These are phyloP conservation scores for Plumapathes pennacea DNA, from an alignment of 92 coral and sea anemone species.

Conservation along the genomic window DNA sequence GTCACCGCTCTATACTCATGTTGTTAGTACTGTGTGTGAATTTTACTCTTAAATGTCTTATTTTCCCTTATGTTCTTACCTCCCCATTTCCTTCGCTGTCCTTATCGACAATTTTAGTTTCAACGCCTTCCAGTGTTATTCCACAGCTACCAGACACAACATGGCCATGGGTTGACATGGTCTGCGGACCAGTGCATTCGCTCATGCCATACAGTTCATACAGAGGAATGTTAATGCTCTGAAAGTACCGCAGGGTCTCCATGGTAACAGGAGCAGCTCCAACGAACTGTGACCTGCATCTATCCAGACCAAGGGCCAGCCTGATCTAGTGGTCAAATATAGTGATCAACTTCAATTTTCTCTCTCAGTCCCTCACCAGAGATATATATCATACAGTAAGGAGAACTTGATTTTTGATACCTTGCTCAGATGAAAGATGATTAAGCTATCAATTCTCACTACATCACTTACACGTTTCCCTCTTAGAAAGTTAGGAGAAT, in stretches of 20 bases:
- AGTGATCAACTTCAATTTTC: too few species aligned
- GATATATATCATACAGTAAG: too few species aligned
- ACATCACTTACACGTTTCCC: too few species aligned
- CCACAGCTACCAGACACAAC: constrained; percentile 81
- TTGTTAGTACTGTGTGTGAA: too few species aligned
- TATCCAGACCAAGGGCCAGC: constrained; percentile 83
- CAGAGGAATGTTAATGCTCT: constrained; percentile 88
- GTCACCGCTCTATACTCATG: too few species aligned
- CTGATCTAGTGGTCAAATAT: constrained; percentile 46
- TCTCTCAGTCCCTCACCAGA: too few species aligned
- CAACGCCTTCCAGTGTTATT: constrained; percentile 54
- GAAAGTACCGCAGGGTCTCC: constrained; percentile 88
- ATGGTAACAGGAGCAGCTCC: constrained; percentile 98
- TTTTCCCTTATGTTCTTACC: constrained; percentile 46
- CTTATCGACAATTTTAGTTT: constrained; percentile 58
- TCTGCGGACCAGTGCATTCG: constrained; percentile 85
- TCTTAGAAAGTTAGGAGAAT: too few species aligned
- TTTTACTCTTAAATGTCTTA: too few species aligned
- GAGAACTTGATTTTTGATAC: too few species aligned
- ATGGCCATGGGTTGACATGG: constrained; percentile 68
- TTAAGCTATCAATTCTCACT: too few species aligned
- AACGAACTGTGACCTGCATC: constrained; percentile 73
- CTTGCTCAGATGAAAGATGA: too few species aligned
- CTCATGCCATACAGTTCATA: constrained; percentile 97
- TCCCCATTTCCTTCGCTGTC: constrained; percentile 95